These are phyloP conservation scores for Orchestes rusci DNA, from an alignment of 2,888 invertebrate genomes.

Conservation along the genomic window DNA sequence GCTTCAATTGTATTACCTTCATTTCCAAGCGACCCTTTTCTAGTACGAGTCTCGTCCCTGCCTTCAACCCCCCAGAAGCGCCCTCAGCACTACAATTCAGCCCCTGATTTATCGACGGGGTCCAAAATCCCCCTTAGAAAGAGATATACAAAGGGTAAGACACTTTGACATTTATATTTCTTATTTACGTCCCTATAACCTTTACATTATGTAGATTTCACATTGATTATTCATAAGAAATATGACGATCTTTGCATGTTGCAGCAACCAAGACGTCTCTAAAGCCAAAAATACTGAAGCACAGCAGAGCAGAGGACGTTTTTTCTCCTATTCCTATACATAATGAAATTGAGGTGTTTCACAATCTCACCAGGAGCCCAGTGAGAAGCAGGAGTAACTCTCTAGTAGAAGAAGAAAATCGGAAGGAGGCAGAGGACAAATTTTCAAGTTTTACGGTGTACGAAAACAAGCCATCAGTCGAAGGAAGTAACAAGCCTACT, in stretches of 20 bases:
- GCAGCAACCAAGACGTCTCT: no score
- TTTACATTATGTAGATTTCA: no score
- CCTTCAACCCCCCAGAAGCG: constrained; percentile 42
- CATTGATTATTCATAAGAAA: no score
- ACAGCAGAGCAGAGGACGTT: constrained; percentile 26
- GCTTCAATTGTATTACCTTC: not conserved
- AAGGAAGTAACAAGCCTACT: constrained; percentile 5
- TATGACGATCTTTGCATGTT: no score
- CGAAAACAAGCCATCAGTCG: constrained; percentile 1
- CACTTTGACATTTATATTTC: no score
- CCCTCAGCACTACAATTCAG: constrained; percentile 33
- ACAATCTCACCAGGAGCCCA: constrained; percentile 62
- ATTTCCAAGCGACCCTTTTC: constrained; percentile 1
- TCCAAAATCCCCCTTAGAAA: constrained; percentile 33
- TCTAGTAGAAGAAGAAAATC: not conserved
- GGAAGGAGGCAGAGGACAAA: not conserved
- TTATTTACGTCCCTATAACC: no score
- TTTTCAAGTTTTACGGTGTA: constrained; percentile 28
- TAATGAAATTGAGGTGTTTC: constrained; percentile 60
- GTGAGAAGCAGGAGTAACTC: constrained; percentile 27
- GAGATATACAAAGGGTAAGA: no score
- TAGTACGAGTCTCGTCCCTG: constrained; percentile 40
- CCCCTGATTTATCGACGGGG: constrained; percentile 35
- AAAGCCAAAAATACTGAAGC: constrained; percentile 16
- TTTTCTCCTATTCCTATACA: constrained; percentile 47